Evolutionary conservation across 2,113 vertebrate genomes (phyloP), one percentile per base, ranked within the genome.

Genomic region (Labeo rohita): DNA sequence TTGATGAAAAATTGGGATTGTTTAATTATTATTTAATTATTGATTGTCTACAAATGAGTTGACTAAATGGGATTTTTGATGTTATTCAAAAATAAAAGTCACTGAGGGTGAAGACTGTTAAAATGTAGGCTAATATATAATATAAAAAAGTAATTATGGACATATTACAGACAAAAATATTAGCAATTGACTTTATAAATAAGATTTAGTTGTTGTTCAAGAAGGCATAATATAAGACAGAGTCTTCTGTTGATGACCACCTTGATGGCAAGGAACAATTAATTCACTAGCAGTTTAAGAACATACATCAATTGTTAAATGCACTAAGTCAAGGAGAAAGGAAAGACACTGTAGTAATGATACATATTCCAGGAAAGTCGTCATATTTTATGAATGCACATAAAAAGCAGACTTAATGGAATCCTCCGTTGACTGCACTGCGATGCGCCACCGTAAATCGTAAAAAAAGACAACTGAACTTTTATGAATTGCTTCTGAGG

Each of bases 341-440:
- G 59, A 87, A 65, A 92, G 92, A 90, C 90, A 88, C 21, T 84
- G 85, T 89, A 90, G 87, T 86, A 85, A 59, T 89, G 90, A 92
- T 87, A 88, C 89, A 84, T 66, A 91, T 85, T 87, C 77, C 5
- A 68, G 89, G 84, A 87, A 84, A 90, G 88, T 82, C 83, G 88
- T 91, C 89, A 81, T 87, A 84, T 83, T 94, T 95, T 93, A 94
- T 91, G 74, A 89, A 80, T 85, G 21, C 79, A 92, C 85, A 88
- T 94, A 94, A 94, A 94, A 86, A 87, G 75, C 89, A 68, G 75
- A 68, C 80, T 83, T 92, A 93, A 92, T 87, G 87, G 91, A 90
- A 92, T 92, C 90, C 85, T 90, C 90, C 93, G 92, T 92, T 92
- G 92, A 92, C 91, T 90, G 86, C 87, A 90, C 90, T 86, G 74